phyloP scores from a whole-genome alignment of 2,797 vertebrate species.

The Novumbra hubbsi region DNA sequence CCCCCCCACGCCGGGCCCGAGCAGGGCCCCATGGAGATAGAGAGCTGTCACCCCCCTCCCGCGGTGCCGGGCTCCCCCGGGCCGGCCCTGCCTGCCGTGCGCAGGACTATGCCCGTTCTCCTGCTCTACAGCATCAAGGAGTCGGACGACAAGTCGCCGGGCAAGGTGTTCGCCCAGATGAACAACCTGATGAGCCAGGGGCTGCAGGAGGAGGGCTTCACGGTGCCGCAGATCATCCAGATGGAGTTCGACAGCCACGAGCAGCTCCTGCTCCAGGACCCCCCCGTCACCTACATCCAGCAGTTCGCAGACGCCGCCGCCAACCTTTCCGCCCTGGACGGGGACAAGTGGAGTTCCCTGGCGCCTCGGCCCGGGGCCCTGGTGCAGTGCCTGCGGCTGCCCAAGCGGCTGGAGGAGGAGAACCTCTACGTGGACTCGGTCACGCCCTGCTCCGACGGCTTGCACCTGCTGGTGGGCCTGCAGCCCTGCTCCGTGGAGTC shows the following conservation, averaged over 20 bases:
- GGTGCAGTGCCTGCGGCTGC: conserved; percentile 93
- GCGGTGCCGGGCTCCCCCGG: conserved; percentile 85
- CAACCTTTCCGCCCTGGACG: conserved; percentile 83
- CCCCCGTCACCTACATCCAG: conserved; percentile 97
- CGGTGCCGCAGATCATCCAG: conserved; percentile 97
- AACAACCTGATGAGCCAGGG: conserved; percentile 98
- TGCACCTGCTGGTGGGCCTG: conserved; percentile 92
- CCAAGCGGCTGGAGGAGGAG: conserved; percentile 94
- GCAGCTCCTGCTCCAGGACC: conserved; percentile 95
- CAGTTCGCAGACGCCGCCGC: conserved; percentile 96
- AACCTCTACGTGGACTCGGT: conserved; percentile 94
- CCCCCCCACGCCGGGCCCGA: conserved; percentile 71
- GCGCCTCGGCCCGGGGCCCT: conserved; percentile 90
- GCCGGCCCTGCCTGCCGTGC: conserved; percentile 70
- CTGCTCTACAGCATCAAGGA: conserved; percentile 97
- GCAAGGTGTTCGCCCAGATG: conserved; percentile 97
- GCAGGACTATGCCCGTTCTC: conserved; percentile 93
- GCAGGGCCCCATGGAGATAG: conserved; percentile 94
- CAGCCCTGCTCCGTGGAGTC: conserved; percentile 88
- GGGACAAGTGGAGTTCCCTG: conserved; percentile 94
- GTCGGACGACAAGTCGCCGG: conserved; percentile 91
- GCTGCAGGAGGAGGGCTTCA: conserved; percentile 97
- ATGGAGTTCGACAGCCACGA: conserved; percentile 98
- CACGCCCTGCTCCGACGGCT: conserved; percentile 95
- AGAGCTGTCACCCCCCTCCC: conserved; percentile 82